Base-by-base conservation (phyloP, 1,140 invertebrate species). In the Vanessa atalanta region DNA sequence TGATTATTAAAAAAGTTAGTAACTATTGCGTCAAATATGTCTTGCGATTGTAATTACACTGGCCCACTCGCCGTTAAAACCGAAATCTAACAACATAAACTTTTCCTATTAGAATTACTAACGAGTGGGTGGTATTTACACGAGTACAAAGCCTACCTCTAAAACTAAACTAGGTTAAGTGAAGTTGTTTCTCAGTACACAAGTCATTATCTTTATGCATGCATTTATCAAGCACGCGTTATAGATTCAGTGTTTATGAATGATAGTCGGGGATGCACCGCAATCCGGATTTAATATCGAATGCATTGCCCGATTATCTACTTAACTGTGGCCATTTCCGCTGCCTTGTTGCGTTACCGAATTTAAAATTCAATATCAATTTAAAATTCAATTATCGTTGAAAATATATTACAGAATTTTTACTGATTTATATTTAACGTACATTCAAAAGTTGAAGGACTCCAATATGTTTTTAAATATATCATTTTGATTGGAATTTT, bases 291-390 rank as follows among this genome's bases (percentile, higher is more conserved):
- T 67, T 65, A 72, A 66, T 66, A 66, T 57, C 64, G 20, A 66
- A 72, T 72, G 51, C 15, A 50, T 61, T 65, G 55, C 65, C 64
- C 43, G 55, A 72, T 72, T 66, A 72, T 72, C 70, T 65, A 53
- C 70, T 65, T 65, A 72, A 60, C 53, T 57, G 43, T 14, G 12
- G 64, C 48, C 63, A 65, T 60, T 69, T 26, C n/a, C 37, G 43
- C 23, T 26, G 53, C 64, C 64, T 65, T 65, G 61, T 71, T 64
- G 37, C 16, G 23, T 60, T 69, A 60, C 26, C 53, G 66, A 69
- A 57, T 37, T 47, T 47, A 26, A 53, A 61, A 61, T 61, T 61
- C 26, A 37, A n/a, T 51, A 15, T 51, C 5, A 15, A 61, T 37
- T 37, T 31, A n/a, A 61, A 61, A 61, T 37, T 61, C 12, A 13